Base-by-base conservation (phyloP, 1,140 invertebrate species). In the Chrysopa pallens region DNA sequence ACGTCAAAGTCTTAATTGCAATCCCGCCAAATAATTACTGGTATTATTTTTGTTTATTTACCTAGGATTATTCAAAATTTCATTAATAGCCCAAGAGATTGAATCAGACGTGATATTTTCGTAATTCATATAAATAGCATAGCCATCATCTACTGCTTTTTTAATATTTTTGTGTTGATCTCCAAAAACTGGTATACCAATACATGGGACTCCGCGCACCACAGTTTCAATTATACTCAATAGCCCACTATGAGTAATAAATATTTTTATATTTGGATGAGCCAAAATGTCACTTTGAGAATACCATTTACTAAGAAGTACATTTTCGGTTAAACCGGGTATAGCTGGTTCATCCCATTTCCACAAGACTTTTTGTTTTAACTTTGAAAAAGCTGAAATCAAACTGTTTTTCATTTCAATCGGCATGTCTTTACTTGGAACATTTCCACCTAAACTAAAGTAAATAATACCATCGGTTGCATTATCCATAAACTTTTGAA, bases 381-480 rank as follows among this genome's bases (percentile, higher is more conserved):
- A 42, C 42, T 61, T 62, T 11, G 62, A 45, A 37, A 74, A 64
- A 13, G 53, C 58, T 9, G 54, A 52, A 6, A 63, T 23, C 39
- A 74, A 56, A 11, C 56, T 50, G 4, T 63, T 38, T 14, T 54
- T 41, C 37, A 56, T 64, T 6, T 59, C 48, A 13, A 46, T 46
- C 1, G 60, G 53, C 36, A 75, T 61, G 2, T 69, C 65, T 38
- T 66, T 62, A 31, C 70, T 68, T 38, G 69, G 60, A 0, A 74
- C 55, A 59, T 71, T 73, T 0, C 67, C 64, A 4, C 76, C 76
- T 44, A 78, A 59, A 49, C 72, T 74, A 46, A 79, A 70, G 42
- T 73, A 70, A 31, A 78, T 67, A 2, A 69, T 66, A 1, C 75
- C 75, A 27, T 68, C 52, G 13, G 64, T 56, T 11, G 64, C 58